These are phyloP conservation scores for Dufourea novaeangliae DNA, from an alignment of 1,140 invertebrate species.

Conservation along the genomic window DNA sequence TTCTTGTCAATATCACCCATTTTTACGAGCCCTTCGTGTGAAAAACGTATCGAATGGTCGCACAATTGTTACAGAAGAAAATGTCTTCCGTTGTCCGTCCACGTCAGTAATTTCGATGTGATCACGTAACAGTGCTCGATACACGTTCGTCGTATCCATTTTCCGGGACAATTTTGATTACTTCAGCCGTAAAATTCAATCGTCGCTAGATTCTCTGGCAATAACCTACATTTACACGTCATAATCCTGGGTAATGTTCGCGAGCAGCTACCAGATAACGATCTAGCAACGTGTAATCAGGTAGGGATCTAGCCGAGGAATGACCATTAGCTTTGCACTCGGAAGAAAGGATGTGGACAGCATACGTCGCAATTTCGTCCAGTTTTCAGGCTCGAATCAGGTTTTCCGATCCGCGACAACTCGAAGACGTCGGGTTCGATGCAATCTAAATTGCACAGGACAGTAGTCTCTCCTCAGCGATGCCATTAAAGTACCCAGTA, in stretches of 20 bases:
- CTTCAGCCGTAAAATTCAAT: slow-evolving; percentile 33
- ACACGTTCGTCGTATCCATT: neutral
- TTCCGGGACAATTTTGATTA: neutral
- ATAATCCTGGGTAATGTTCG: slow-evolving; percentile 27
- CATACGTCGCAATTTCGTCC: slow-evolving; percentile 7
- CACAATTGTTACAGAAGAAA: neutral
- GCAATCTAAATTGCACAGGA: slow-evolving; percentile 52
- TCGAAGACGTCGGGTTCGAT: slow-evolving; percentile 20
- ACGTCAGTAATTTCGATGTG: neutral
- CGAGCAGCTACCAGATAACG: slow-evolving; percentile 35
- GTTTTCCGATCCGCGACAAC: slow-evolving; percentile 17
- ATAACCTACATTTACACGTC: slow-evolving; percentile 43
- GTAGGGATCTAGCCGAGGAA: neutral
- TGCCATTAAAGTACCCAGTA: slow-evolving; percentile 14
- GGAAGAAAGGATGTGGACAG: neutral
- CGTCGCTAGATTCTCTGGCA: neutral
- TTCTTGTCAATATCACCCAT: neutral
- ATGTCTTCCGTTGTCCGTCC: neutral
- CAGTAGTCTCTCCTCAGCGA: neutral
- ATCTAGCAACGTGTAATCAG: slow-evolving; percentile 36
- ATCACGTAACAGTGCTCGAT: neutral
- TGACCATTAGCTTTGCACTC: neutral
- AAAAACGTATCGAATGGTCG: neutral
- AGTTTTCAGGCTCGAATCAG: neutral
- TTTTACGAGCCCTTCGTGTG: neutral